Percentiles rank a stretch among this genome's conserved stretches.
Conservation (phyloP, 2,888 invertebrate species). For the Ophion costatus region DNA sequence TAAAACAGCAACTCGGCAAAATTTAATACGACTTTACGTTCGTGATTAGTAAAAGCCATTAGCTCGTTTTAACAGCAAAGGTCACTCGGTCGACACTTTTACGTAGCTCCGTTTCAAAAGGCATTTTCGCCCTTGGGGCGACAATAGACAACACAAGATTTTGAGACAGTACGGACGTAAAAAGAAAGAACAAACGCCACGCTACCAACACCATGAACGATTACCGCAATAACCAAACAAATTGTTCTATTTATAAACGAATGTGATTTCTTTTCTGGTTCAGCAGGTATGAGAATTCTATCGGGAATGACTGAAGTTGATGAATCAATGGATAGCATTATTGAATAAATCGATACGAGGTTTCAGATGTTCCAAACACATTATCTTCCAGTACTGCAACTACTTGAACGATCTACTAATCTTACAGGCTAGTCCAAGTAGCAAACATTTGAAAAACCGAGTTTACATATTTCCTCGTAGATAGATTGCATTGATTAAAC, state of each 20-base stretch:
- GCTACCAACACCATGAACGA: conserved; percentile 46
- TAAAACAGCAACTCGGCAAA: conserved; percentile 12
- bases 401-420: background rate
- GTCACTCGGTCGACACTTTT: conserved; percentile 22
- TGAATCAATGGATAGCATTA: background rate
- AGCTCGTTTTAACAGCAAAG: conserved; percentile 16
- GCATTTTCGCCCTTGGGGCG: conserved; percentile 20
- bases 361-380: background rate
- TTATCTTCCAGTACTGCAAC: background rate
- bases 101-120: conserved; percentile 45
- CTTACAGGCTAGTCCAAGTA: background rate
- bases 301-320: background rate
- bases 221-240: conserved; percentile 25
- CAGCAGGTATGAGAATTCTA: no score
- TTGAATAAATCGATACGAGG: background rate
- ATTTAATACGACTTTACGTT: background rate
- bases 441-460: background rate
- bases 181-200: conserved; percentile 15
- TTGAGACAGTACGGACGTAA: conserved; percentile 2
- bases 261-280: conserved; percentile 5
- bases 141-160: conserved; percentile 41
- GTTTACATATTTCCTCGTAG: background rate
- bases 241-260: conserved; percentile 10
- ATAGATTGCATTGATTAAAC: background rate
- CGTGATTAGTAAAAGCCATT: conserved; percentile 57